Evolutionary conservation across 2,888 invertebrate genomes (phyloP), one percentile per base, ranked within the genome.

Genomic region (Diadegma fenestrale): DNA sequence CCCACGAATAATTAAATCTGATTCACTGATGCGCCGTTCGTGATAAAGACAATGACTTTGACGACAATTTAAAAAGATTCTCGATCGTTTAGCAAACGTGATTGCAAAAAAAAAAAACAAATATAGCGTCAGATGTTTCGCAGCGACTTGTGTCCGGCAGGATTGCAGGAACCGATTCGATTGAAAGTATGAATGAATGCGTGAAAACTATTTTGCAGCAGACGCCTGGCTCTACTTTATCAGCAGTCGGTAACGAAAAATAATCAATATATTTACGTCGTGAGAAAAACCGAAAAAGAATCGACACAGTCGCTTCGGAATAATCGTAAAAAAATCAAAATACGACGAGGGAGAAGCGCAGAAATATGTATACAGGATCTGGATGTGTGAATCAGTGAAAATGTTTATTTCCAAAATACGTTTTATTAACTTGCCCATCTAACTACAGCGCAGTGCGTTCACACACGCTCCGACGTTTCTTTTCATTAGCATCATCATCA

Each of bases 381-480:
- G 10, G 66, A 54, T 43, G 6, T 43, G n/a, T 26, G 41, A 19
- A 66, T 71, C 7, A 33, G 37, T n/a, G n/a, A 82, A 30, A 63
- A 45, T 45, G 43, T 72, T 87, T 91, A 93, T 90, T 92, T 93
- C 91, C 93, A 93, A 93, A 93, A 93, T 93, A 93, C 92, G 93
- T 92, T 93, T 93, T 92, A 93, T 93, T 93, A 91, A 93, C 92
- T 92, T 92, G 93, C 89, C 90, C 90, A 90, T 90, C 91, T 91
- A 92, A 90, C 91, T 92, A 92, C 90, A 91, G 88, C 90, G 91
- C 89, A 84, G 89, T 88, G 90, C 92, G 88, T 88, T 89, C 90
- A 88, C 89, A 90, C 87, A 87, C 89, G 84, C 87, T 87, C 80
- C 85, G 82, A 82, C 63, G 48, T 78, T 84, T 75, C 71, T 66